Evolutionary conservation across 2,888 invertebrate species (phyloP).

Genomic region (Cheilosia pagana): DNA sequence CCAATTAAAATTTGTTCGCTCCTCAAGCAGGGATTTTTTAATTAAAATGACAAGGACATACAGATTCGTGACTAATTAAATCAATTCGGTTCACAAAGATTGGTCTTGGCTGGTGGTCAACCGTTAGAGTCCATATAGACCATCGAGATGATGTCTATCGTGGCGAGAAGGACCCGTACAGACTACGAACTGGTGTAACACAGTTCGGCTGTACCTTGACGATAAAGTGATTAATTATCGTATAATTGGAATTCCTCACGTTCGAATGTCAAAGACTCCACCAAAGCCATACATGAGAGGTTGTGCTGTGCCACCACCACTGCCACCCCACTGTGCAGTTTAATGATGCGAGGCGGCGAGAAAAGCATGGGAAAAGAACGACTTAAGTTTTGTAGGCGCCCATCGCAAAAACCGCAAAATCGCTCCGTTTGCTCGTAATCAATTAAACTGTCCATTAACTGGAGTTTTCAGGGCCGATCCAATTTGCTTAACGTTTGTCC

Average conservation of each 20-base stretch:
- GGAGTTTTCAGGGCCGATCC: constrained; percentile 66
- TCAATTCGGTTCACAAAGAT: constrained; percentile 58
- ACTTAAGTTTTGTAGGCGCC: constrained; percentile 48
- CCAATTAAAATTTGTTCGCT: constrained; percentile 69
- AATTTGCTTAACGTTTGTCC: constrained; percentile 68
- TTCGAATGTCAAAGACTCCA: constrained; percentile 54
- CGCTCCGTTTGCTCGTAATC: constrained; percentile 64
- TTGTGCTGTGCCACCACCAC: not conserved
- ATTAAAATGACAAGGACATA: constrained; percentile 74
- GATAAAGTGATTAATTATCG: constrained; percentile 71
- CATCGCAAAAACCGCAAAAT: constrained; percentile 53
- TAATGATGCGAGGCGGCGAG: constrained; percentile 54
- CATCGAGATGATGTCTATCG: constrained; percentile 33
- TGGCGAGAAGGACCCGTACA: constrained; percentile 32
- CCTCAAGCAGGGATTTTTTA: constrained; percentile 64
- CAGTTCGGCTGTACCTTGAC: constrained; percentile 47
- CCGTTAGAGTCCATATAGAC: constrained; percentile 22
- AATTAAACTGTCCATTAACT: constrained; percentile 72
- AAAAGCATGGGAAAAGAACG: constrained; percentile 30
- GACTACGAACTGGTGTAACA: constrained; percentile 5
- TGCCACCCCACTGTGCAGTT: constrained; percentile 36
- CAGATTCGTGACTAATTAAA: constrained; percentile 75
- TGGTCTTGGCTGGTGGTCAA: constrained; percentile 55
- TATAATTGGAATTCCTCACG: constrained; percentile 71
- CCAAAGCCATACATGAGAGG: constrained; percentile 8